Base-by-base conservation (phyloP, 2,113 vertebrate species). In the Suncus etruscus region DNA sequence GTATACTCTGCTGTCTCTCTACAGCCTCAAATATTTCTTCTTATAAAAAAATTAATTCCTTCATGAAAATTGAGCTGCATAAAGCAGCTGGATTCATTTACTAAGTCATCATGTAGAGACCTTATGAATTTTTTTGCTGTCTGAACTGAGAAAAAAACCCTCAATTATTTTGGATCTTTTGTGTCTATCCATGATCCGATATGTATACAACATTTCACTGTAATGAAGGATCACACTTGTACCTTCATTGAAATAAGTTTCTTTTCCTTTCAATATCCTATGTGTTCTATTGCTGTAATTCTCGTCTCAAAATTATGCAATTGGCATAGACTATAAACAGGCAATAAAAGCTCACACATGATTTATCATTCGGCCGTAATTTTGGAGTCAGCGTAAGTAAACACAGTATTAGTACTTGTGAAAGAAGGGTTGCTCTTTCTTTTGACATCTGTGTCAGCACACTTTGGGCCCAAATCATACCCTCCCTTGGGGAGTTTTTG, bases 381-480 rank as follows among this genome's bases (percentile, higher is more conserved):
- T 61, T 72, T 54, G 68, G 15, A 47, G 7, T 32, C 8, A 1
- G 47, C 25, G 16, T 50, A 14, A 61, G n/a, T 5, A 87, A 68
- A 74, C 6, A 7, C 11, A 29, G 11, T 22, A 3, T 75, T n/a
- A 20, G 9, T 68, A 8, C 8, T 78, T 63, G 39, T 45, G 51
- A 77, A 92, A 85, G 18, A 94, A 79, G 11, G 1, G 32, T 7
- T 20, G 7, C 25, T 83, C 61, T 20, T 2, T 75, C 79, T 81
- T 58, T 39, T 75, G 76, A 22, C 16, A 61, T 68, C 47, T 54
- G 4, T 47, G 20, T 32, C 12, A 6, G 27, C 29, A 61, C 1
- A 74, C 1, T 3, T 61, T 6, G 75, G 32, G 12, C 8, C 54
- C 10, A 14, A 47, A 8, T 6, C 27, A 3, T 9, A 3, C 0